A percentile compares a stretch with the other conserved stretches of the same genome.
Conservation (phyloP, 2,888 invertebrate species). For the Falcaria lacertinaria region DNA sequence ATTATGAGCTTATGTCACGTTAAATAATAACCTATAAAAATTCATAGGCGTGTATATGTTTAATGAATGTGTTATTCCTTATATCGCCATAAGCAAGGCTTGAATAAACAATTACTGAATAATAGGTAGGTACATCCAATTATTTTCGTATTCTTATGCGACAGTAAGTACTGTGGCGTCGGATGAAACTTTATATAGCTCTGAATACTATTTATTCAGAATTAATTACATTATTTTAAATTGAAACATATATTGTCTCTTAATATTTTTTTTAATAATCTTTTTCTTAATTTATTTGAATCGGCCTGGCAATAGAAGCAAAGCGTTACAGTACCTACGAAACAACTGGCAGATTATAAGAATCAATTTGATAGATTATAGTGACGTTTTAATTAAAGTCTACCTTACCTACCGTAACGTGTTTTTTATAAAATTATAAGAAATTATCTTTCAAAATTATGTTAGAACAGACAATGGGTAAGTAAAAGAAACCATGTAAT, state of each 20-base stretch:
- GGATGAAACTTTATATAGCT: too few species aligned
- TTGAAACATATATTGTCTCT: too few species aligned
- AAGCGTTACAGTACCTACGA: too few species aligned
- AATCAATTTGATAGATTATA: not conserved
- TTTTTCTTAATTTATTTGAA: too few species aligned
- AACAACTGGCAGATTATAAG: not conserved
- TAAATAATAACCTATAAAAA: not conserved
- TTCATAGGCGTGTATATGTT: not conserved
- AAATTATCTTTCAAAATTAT: constrained; percentile 23
- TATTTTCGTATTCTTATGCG: not conserved
- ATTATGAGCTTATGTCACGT: constrained; percentile 20
- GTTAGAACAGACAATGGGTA: constrained; percentile 10
- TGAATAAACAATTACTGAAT: not conserved
- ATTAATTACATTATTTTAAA: too few species aligned
- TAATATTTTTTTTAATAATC: too few species aligned
- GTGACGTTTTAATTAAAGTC: not conserved
- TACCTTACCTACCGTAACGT: constrained; percentile 1
- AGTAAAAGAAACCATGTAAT: constrained; percentile 35
- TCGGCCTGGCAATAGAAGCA: too few species aligned
- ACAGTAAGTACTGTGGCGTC: too few species aligned
- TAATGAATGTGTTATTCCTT: not conserved
- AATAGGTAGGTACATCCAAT: too few species aligned
- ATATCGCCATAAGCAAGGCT: not conserved
- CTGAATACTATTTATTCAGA: too few species aligned
- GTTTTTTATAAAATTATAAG: not conserved